Base-by-base conservation (phyloP, 2,113 vertebrate genomes). In the human (Homo sapiens) region DNA sequence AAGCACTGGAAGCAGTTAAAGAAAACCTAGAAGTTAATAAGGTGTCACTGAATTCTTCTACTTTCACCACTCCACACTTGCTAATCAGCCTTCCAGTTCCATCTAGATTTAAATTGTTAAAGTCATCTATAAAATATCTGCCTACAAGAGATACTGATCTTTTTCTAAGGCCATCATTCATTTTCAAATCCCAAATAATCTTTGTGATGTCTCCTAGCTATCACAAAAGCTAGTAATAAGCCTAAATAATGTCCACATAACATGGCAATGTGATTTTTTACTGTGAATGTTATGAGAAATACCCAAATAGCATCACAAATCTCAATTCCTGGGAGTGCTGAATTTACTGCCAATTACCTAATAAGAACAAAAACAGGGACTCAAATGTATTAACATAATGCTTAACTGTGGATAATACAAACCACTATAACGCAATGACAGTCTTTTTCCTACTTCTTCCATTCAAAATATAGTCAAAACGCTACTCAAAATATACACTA, bases 31-130 rank as follows among this genome's bases (percentile, higher is more conserved):
- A 61, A 40, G 18, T 40, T 48, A 93, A 40, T 64, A 72, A n/a
- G 25, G 27, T 16, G 55, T 17, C 70, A 66, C 2, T 25, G 16
- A 76, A 80, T 64, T 59, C 40, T 76, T 48, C 38, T n/a, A 14
- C 40, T 43, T 30, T 16, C 17, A 35, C 48, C 70, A 52, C 61
- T 86, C 22, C 3, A 6, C 10, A 43, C 89, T 81, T 64, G 82
- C 52, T 83, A 25, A 76, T 73, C 52, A 55, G 57, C 17, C 79
- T 61, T 30, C 91, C 30, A 25, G 22, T 23, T 72, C 52, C 70
- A 30, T 25, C 57, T 35, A 59, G 43, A 80, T 84, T 80, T 90
- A 70, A 88, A 97, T 90, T 83, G 92, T 88, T 92, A 87, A 91
- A 83, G 57, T 45, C 64, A 90, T 43, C 61, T 55, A 70, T 75